A percentile compares a stretch with the other conserved stretches of the same genome.
These are phyloP conservation scores for Meles meles DNA, from an alignment of 2,113 vertebrate species.

Conservation along the genomic window DNA sequence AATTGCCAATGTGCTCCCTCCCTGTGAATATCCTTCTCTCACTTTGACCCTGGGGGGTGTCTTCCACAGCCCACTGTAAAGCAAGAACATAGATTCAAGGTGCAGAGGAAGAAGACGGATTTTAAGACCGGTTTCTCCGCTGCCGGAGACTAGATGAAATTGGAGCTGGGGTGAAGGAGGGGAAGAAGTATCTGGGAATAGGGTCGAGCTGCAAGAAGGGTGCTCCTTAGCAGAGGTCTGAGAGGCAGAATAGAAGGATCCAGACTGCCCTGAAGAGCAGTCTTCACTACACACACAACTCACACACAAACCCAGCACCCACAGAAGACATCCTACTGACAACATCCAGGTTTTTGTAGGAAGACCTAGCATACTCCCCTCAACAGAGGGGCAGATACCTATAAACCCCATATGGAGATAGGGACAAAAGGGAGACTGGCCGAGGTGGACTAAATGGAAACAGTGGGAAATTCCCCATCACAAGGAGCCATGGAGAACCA, in stretches of 20 bases:
- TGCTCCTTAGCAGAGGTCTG: neutral
- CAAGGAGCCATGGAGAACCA: no score
- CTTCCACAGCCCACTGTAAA: neutral
- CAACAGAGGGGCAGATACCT: neutral
- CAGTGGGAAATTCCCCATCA: neutral
- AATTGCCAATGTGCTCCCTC: neutral
- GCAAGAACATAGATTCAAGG: neutral
- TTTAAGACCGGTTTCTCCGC: neutral
- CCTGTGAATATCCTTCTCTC: neutral
- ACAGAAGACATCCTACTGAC: neutral
- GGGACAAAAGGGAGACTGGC: neutral
- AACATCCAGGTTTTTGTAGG: neutral
- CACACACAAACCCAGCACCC: neutral
- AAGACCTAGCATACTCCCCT: neutral
- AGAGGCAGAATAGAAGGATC: neutral
- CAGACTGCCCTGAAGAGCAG: neutral
- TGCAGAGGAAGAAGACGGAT: neutral
- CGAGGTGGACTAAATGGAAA: neutral
- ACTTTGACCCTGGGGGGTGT: neutral
- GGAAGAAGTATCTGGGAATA: neutral
- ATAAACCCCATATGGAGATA: neutral
- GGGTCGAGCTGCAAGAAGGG: neutral
- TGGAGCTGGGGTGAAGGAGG: neutral
- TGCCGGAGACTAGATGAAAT: neutral
- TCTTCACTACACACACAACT: neutral